Evolutionary conservation across 2,113 vertebrate genomes (phyloP).

Genomic region (Formicarius rufipectus): DNA sequence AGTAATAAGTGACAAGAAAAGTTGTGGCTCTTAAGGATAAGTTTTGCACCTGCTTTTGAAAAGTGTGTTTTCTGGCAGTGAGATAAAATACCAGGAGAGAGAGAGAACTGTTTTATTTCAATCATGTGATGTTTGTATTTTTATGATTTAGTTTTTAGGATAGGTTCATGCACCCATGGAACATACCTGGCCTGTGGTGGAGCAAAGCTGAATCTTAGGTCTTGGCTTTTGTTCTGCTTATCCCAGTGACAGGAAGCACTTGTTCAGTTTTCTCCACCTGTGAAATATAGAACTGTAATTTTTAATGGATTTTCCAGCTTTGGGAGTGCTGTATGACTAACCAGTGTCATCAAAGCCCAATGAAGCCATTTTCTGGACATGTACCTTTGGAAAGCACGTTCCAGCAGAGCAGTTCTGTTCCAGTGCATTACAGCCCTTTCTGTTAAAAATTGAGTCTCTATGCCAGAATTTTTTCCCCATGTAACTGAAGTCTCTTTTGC

Average conservation of each 20-base stretch:
- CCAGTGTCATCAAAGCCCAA: not conserved
- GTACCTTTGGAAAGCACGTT: not conserved
- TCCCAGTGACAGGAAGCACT: not conserved
- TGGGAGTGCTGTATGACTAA: not conserved
- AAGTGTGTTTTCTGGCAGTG: not conserved
- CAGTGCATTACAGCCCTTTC: not conserved
- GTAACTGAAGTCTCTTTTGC: not conserved
- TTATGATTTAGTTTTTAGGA: not conserved
- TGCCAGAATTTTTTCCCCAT: not conserved
- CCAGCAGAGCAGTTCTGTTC: not conserved
- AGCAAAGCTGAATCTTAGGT: not conserved
- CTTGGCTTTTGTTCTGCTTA: not conserved
- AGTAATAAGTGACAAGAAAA: not conserved
- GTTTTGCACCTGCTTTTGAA: not conserved
- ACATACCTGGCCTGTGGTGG: not conserved
- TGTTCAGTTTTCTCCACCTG: not conserved
- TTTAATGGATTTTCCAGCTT: not conserved
- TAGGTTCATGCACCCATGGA: not conserved
- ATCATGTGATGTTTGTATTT: not conserved
- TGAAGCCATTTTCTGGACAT: not conserved
- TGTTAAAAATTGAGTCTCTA: not conserved
- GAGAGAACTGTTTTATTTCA: not conserved
- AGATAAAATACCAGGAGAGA: not conserved
- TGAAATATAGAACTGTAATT: not conserved
- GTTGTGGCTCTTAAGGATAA: not conserved